Evolutionary conservation across 2,113 vertebrate species (phyloP), one percentile per base, ranked within the genome.

Genomic region (Cephalophus harveyi): DNA sequence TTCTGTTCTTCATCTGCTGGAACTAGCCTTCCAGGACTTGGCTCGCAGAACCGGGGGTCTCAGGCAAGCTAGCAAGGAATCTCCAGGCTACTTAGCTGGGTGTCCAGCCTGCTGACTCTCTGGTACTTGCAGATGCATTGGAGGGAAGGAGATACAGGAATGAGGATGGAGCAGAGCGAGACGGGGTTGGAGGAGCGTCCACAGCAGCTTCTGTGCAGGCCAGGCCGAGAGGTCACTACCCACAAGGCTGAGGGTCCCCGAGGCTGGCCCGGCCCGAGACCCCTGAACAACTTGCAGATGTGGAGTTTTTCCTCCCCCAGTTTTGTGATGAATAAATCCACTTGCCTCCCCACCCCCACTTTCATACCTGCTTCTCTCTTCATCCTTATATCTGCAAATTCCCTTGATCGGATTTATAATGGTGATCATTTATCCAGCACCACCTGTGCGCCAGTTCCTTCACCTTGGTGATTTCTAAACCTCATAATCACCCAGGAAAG

Each of bases 121-220:
- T 23, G 60, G 33, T 9, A 13, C 33, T 27, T 64, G 30, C 78
- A 23, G 55, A 27, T 33, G 74, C n/a, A 2, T 40, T 5, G 27
- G 28, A 36, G 52, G 28, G n/a, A n/a, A 55, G 81, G 30, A 30
- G 52, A 9, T 6, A 0, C 21, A 36, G 52, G 81, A 46, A 17
- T 0, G 28, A 43, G 59, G 46, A 6, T 7, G 6, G 57, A 46
- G 25, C 43, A 3, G 78, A 46, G 25, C 1, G 1, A 27, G 85
- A 16, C 0, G 0, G 50, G 50, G 46, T 4, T 6, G 0, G 78
- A 46, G 15, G 12, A 5, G 12, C 21, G 0, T 60, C 60, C 16
- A 14, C 21, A 60, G 43, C 3, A 30, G 74, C 83, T 55, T 54
- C 36, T 1, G 0, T 1, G 1, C n/a, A 19, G 11, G 12, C 78